A percentile compares a stretch with the other conserved stretches of the same genome.
phyloP scores from a whole-genome alignment of 1,140 invertebrate species.

The Vanessa atalanta region DNA sequence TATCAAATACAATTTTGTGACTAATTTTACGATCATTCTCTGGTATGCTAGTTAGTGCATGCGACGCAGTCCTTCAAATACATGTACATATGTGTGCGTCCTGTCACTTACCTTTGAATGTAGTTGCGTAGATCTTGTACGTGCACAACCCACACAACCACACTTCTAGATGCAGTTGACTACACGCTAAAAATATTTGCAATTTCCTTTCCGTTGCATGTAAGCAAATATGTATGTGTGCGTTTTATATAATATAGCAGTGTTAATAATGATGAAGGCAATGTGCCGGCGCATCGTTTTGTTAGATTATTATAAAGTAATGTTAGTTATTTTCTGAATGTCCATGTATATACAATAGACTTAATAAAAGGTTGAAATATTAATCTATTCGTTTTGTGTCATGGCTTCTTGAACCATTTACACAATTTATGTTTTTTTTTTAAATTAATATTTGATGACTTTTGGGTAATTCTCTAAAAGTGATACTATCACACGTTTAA shows the following conservation, averaged over 20 bases:
- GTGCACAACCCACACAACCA: slow-evolving; percentile 39
- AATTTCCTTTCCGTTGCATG: slow-evolving; percentile 61
- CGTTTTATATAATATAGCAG: slow-evolving; percentile 34
- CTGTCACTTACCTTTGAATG: slow-evolving; percentile 49
- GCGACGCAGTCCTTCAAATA: slow-evolving; percentile 60
- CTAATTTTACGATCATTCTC: slow-evolving; percentile 35
- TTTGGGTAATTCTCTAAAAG: too few relatives aligned
- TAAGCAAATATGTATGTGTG: slow-evolving; percentile 31
- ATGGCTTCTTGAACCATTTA: not conserved
- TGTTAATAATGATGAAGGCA: slow-evolving; percentile 36
- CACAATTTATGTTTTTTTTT: not conserved
- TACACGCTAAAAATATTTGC: slow-evolving; percentile 62
- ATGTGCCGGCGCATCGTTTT: slow-evolving; percentile 28
- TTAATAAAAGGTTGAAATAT: slow-evolving; percentile 7
- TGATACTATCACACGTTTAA: too few relatives aligned
- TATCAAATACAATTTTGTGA: slow-evolving; percentile 15
- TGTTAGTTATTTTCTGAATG: slow-evolving; percentile 11
- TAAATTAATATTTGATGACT: too few relatives aligned
- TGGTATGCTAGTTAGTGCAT: slow-evolving; percentile 42
- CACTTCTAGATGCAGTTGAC: slow-evolving; percentile 49
- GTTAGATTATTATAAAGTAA: slow-evolving; percentile 19
- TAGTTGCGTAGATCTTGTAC: slow-evolving; percentile 53
- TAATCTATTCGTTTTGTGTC: slow-evolving; percentile 4
- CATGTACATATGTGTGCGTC: slow-evolving; percentile 51
- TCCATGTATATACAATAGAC: not conserved